Percentiles rank a stretch among this genome's conserved stretches.
phyloP scores from a whole-genome alignment of 2,797 vertebrate genomes.

The Darevskia nairensis region DNA sequence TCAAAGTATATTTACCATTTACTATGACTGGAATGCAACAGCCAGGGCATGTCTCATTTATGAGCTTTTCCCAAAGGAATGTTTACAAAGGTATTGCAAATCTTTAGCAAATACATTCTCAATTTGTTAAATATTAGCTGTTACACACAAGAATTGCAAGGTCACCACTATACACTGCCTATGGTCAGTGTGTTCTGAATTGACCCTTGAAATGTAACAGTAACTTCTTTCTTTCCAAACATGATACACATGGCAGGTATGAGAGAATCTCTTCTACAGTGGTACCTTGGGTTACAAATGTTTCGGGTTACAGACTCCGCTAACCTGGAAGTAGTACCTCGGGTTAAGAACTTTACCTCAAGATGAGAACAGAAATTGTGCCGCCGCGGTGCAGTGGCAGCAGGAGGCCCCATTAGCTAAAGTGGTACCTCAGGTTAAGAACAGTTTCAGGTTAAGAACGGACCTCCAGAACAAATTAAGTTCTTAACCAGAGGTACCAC shows the following conservation, averaged over 20 bases:
- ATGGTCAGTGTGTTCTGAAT: background rate
- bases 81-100: background rate
- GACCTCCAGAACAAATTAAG: no score
- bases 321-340: no score
- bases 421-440: no score
- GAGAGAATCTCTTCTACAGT: constrained; percentile 30
- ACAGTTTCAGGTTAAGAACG: no score
- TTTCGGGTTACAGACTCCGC: no score
- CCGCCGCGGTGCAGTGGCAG: no score
- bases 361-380: no score
- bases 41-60: rapidly evolving
- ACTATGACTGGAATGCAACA: constrained; percentile 26
- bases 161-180: no score
- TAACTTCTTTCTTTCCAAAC: background rate
- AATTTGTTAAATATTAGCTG: constrained; percentile 32
- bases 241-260: background rate
- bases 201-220: background rate
- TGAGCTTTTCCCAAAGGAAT: background rate
- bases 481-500: no score
- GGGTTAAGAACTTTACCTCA: no score
- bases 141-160: constrained; percentile 43
- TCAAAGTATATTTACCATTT: constrained; percentile 34
- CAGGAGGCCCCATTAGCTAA: no score
- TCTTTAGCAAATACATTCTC: constrained; percentile 7
- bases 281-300: no score